Conservation (phyloP, 2,888 invertebrate genomes). For the Agonopterix alstromeriana region DNA sequence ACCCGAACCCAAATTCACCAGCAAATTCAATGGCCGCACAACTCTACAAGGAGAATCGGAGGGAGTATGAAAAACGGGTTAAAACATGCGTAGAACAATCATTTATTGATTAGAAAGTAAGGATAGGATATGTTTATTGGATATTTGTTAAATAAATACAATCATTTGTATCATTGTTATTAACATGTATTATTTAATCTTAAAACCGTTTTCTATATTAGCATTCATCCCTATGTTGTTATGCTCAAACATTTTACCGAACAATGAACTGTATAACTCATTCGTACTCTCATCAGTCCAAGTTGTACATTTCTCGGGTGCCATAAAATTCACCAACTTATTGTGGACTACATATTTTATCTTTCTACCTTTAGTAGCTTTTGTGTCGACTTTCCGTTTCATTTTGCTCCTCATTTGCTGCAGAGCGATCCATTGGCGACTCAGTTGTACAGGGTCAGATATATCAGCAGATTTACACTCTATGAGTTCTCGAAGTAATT, state of each 20-base stretch:
- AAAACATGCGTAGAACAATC: slow-evolving; percentile 99
- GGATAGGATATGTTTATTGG: too few species aligned
- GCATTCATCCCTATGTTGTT: slow-evolving; percentile 57
- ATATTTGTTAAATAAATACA: slow-evolving; percentile 14
- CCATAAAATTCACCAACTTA: slow-evolving; percentile 94
- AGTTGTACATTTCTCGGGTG: slow-evolving; percentile 80
- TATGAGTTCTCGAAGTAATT: slow-evolving; percentile 92
- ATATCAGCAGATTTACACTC: slow-evolving; percentile 91
- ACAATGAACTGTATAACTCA: slow-evolving; percentile 89
- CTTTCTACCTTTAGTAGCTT: slow-evolving; percentile 95
- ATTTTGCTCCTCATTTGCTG: slow-evolving; percentile 94
- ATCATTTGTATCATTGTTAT: too few species aligned
- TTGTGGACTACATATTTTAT: slow-evolving; percentile 91
- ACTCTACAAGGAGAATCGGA: slow-evolving; percentile 98
- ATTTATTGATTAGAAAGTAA: slow-evolving; percentile 89
- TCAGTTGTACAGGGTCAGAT: slow-evolving; percentile 89
- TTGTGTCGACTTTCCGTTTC: slow-evolving; percentile 94
- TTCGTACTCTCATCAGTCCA: slow-evolving; percentile 89
- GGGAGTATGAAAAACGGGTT: slow-evolving; percentile 99
- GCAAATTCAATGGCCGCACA: slow-evolving; percentile 99
- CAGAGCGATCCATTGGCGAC: slow-evolving; percentile 93
- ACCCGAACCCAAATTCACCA: slow-evolving; percentile 99
- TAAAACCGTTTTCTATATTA: slow-evolving; percentile 46
- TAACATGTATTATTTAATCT: slow-evolving; percentile 28
- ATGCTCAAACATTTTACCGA: slow-evolving; percentile 79